phyloP scores from a whole-genome alignment of 2,888 invertebrate genomes.

The Salpingus planirostris region DNA sequence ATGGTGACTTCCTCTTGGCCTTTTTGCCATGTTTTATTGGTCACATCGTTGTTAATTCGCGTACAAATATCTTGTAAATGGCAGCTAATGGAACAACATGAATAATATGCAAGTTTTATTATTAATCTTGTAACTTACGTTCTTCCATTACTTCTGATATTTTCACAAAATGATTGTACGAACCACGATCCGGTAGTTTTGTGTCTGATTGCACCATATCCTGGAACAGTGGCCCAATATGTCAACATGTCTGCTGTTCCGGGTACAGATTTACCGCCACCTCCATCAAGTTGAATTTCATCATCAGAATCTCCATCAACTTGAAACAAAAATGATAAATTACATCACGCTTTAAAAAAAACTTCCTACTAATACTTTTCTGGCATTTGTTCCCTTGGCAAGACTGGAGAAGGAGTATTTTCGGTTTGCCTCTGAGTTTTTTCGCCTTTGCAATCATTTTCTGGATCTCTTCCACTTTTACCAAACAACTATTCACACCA shows the following conservation, averaged over 20 bases:
- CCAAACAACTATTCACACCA: conserved; percentile 44
- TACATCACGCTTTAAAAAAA: conserved; percentile 6
- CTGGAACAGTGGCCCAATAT: conserved; percentile 35
- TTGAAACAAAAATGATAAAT: conserved; percentile 7
- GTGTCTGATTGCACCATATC: conserved; percentile 34
- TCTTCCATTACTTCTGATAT: too few relatives aligned
- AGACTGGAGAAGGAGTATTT: conserved; percentile 50
- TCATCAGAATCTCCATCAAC: conserved; percentile 3
- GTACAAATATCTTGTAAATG: conserved; percentile 34
- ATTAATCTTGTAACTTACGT: too few relatives aligned
- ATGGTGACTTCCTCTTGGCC: conserved; percentile 16
- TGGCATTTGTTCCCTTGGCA: conserved; percentile 44
- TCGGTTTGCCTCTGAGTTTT: conserved; percentile 43
- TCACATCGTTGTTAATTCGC: conserved; percentile 20
- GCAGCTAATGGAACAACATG: too few relatives aligned
- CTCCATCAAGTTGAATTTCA: conserved; percentile 15
- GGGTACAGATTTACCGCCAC: too few relatives aligned
- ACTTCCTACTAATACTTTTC: conserved; percentile 21
- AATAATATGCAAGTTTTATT: too few relatives aligned
- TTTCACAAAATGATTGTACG: conserved; percentile 33
- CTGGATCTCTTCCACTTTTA: conserved; percentile 41
- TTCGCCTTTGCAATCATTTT: conserved; percentile 34
- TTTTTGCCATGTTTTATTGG: conserved; percentile 20
- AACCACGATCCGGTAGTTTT: conserved; percentile 34
- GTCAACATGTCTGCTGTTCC: conserved; percentile 28